Evolutionary conservation across 2,888 invertebrate species (phyloP).

Genomic region (Cheilosia variabilis): DNA sequence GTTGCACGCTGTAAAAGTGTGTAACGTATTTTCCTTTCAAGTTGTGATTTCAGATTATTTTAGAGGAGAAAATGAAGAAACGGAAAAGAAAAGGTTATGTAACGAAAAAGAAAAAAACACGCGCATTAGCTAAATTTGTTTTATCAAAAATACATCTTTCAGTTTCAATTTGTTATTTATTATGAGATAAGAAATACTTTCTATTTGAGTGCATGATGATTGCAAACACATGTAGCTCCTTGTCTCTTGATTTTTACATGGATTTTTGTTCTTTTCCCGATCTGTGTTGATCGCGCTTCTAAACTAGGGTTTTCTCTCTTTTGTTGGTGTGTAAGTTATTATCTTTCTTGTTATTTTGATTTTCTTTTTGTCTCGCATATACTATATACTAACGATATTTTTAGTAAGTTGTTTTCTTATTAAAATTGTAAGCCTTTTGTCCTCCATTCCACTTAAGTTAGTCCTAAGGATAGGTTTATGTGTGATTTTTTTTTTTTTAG

Average conservation of each 20-base stretch:
- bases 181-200: conserved; percentile 53
- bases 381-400: conserved; percentile 39
- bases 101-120: conserved; percentile 47
- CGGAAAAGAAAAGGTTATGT: conserved; percentile 26
- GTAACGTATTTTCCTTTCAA: conserved; percentile 20
- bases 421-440: conserved; percentile 72
- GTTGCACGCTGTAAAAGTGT: conserved; percentile 59
- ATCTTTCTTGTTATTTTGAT: conserved; percentile 42
- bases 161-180: conserved; percentile 47
- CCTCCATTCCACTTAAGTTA: conserved; percentile 73
- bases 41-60: conserved; percentile 52
- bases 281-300: conserved; percentile 29
- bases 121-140: conserved; percentile 75
- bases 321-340: conserved; percentile 24
- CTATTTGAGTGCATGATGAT: conserved; percentile 22
- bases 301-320: conserved; percentile 20
- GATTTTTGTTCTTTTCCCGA: conserved; percentile 10
- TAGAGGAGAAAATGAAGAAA: conserved; percentile 24
- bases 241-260: conserved; percentile 23
- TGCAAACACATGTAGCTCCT: conserved; percentile 16
- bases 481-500: conserved; percentile 25
- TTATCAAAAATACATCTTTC: conserved; percentile 75
- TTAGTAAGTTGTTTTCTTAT: conserved; percentile 53
- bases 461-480: conserved; percentile 57
- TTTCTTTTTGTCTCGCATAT: conserved; percentile 19